Evolutionary conservation across 2,113 vertebrate genomes (phyloP), one percentile per base, ranked within the genome.

Genomic region (Bambusicola thoracicus): DNA sequence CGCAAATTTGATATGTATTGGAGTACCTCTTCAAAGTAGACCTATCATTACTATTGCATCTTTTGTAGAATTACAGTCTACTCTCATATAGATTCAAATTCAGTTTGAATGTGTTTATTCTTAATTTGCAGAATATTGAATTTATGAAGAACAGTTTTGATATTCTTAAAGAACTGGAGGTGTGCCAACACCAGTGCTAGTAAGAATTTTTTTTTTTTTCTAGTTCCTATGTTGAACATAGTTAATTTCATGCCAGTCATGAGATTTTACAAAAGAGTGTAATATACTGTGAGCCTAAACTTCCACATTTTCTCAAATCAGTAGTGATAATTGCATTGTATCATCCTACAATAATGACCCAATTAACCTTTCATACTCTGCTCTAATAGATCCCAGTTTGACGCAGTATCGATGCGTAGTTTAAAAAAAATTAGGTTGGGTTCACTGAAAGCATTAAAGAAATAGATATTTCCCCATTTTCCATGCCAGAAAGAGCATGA

Each of bases 301-400:
- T 90, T 95, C 69, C 62, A 84, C 43, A 48, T 93, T 92, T 38
- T 78, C 93, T 81, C 69, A 72, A 63, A 90, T 70, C 68, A 89
- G 90, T 95, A 89, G 69, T 41, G 53, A 79, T 93, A 96, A 96
- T 92, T 94, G 58, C 61, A 84, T 87, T 92, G 58, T 87, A 81
- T 65, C 43, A 81, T 75, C 27, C n/a, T 76, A 79, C 58, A 89
- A 25, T 90, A 96, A 84, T 41, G 12, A 62, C 84, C 62, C 83
- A 93, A 94, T 96, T 96, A 92, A 95, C 74, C 85, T 93, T 85
- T 85, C 82, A 75, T 72, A 81, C 63, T 21, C 36, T 78, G 20
- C n/a, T 87, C n/a, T 61, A 65, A 61, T 72, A 84, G 53, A 81
- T 76, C 40, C 65, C 69, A 76, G 81, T 94, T 81, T 92, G 83